These are phyloP conservation scores for Microplitis deprimator DNA, from an alignment of 2,888 invertebrate species.

Conservation along the genomic window DNA sequence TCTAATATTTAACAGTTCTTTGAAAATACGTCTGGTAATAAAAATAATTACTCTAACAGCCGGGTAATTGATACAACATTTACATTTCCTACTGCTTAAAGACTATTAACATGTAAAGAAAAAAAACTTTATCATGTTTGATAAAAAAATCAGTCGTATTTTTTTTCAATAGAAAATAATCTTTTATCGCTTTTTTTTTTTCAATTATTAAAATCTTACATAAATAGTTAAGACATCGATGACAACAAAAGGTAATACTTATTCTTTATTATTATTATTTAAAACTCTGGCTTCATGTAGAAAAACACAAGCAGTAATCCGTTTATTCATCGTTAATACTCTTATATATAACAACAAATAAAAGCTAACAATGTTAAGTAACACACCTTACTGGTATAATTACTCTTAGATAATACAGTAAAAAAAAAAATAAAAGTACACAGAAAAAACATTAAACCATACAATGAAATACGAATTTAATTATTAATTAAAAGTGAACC, in stretches of 20 bases:
- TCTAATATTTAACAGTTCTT: no score
- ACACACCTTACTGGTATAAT: not conserved
- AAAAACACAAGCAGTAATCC: not conserved
- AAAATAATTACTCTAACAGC: no score
- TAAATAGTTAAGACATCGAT: not conserved
- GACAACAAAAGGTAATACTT: not conserved
- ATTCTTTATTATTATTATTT: not conserved
- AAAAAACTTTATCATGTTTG: no score
- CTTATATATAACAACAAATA: not conserved
- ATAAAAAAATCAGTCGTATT: no score
- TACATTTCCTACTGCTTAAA: no score
- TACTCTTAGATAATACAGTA: not conserved
- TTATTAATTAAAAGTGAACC: not conserved
- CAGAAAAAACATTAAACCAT: not conserved
- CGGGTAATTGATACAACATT: no score
- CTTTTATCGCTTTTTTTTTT: not conserved
- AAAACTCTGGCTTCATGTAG: not conserved
- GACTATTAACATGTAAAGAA: no score
- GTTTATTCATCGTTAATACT: not conserved
- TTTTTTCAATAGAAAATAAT: no score
- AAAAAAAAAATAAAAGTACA: not conserved
- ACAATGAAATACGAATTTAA: no score
- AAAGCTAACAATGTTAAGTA: not conserved
- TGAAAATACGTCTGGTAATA: no score
- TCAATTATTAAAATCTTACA: not conserved